phyloP scores from a whole-genome alignment of 2,797 vertebrate genomes.

The Acanthurus tractus region DNA sequence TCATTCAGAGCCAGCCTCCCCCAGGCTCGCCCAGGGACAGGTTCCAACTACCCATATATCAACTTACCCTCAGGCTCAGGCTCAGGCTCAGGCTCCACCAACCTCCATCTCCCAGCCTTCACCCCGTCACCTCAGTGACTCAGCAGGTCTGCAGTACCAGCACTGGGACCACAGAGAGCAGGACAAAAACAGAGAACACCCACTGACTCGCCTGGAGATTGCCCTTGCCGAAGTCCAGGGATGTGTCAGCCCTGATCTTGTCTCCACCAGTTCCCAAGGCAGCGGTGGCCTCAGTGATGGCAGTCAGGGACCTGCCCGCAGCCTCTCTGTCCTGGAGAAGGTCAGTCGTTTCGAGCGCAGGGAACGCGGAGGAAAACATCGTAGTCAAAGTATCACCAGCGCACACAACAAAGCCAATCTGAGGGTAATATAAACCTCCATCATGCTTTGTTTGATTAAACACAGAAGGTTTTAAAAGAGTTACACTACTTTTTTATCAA shows the following conservation, averaged over 20 bases:
- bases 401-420: conserved; percentile 62
- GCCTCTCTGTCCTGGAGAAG: conserved; percentile 93
- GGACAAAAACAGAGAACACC: conserved; percentile 80
- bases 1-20: conserved; percentile 57
- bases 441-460: not conserved
- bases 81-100: conserved; percentile 59
- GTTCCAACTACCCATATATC: conserved; percentile 65
- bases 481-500: too few relatives aligned
- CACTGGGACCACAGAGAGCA: conserved; percentile 56
- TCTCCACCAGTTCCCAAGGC: conserved; percentile 55
- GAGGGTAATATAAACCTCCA: conserved; percentile 48
- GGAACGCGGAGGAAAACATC: conserved; percentile 82
- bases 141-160: conserved; percentile 33
- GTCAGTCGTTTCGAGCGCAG: conserved; percentile 92
- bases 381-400: conserved; percentile 69
- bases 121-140: conserved; percentile 70
- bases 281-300: conserved; percentile 58
- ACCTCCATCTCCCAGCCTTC: conserved; percentile 59
- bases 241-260: conserved; percentile 61
- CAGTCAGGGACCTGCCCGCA: conserved; percentile 70
- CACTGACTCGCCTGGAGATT: conserved; percentile 83
- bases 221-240: conserved; percentile 86
- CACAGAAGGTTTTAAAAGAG: not conserved
- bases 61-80: conserved; percentile 55
- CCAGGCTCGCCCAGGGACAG: conserved; percentile 78